These are phyloP conservation scores for Rugalucina vietnamica DNA, from an alignment of 2,888 invertebrate species.

Conservation along the genomic window DNA sequence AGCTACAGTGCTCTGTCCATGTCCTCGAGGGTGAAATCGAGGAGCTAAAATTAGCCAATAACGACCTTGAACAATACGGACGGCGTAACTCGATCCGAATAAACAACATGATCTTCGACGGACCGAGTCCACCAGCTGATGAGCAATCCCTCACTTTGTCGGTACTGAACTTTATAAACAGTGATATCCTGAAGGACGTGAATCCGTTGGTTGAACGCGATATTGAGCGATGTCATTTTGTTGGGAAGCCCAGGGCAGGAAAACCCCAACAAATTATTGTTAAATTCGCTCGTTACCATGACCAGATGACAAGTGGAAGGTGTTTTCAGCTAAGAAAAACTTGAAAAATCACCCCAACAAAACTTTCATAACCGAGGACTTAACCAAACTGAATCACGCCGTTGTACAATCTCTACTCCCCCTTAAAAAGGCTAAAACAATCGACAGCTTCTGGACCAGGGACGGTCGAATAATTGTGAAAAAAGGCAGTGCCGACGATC, in stretches of 20 bases:
- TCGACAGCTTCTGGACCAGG: constrained; percentile 19
- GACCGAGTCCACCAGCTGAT: too few relatives aligned
- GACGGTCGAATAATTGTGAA: constrained; percentile 15
- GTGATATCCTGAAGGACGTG: too few relatives aligned
- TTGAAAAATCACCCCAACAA: background rate
- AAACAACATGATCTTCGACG: too few relatives aligned
- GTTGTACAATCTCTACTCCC: background rate
- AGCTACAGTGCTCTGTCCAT: too few relatives aligned
- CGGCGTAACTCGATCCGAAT: too few relatives aligned
- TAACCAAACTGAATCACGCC: background rate
- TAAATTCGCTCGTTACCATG: background rate
- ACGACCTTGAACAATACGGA: too few relatives aligned
- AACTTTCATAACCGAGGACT: constrained; percentile 7
- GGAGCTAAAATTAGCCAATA: too few relatives aligned
- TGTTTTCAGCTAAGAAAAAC: background rate
- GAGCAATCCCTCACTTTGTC: too few relatives aligned
- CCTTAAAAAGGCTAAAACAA: background rate
- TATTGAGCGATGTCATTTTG: background rate
- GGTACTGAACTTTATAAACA: too few relatives aligned
- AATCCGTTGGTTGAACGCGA: too few relatives aligned
- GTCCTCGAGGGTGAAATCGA: too few relatives aligned
- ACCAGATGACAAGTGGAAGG: background rate
- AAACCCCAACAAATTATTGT: background rate
- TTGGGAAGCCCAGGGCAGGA: background rate
- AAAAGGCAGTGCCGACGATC: background rate